phyloP scores from a whole-genome alignment of 1,140 invertebrate species.

The Neocloeon triangulifer region DNA sequence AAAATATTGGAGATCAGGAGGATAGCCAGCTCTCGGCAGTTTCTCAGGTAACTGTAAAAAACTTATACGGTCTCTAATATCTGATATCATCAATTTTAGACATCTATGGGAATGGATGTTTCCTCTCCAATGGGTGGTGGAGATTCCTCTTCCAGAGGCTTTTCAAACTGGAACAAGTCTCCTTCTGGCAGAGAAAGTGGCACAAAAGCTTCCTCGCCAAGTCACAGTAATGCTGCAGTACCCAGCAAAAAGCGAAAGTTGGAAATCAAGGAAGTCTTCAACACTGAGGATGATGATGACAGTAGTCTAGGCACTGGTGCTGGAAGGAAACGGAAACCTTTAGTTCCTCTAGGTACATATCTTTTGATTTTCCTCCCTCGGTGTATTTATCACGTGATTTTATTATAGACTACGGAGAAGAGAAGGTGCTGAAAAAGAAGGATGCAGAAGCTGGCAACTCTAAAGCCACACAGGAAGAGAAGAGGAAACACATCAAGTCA shows the following conservation, averaged over 20 bases:
- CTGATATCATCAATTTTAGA: too few species aligned
- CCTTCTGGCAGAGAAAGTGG: too few species aligned
- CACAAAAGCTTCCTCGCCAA: neutral
- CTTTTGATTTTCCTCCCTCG: neutral
- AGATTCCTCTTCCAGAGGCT: too few species aligned
- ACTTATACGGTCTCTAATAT: too few species aligned
- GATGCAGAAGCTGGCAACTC: constrained; percentile 42
- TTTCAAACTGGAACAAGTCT: too few species aligned
- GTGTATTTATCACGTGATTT: constrained; percentile 1
- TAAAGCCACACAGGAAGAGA: constrained; percentile 89
- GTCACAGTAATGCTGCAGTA: too few species aligned
- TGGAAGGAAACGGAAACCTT: constrained; percentile 63
- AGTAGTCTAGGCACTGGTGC: constrained; percentile 24
- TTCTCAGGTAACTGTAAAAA: too few species aligned
- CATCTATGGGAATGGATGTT: too few species aligned
- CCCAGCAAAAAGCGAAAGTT: constrained; percentile 44
- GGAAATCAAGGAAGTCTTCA: constrained; percentile 75
- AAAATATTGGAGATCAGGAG: too few species aligned
- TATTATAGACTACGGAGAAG: constrained; percentile 36
- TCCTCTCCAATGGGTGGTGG: too few species aligned
- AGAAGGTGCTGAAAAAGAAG: constrained; percentile 36
- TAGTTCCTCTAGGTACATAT: constrained; percentile 47
- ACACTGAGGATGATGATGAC: constrained; percentile 67
- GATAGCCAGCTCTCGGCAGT: too few species aligned
- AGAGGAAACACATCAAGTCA: constrained; percentile 84